These are phyloP conservation scores for Leptatherina wallacei DNA, from an alignment of 2,797 vertebrate genomes.

Conservation along the genomic window DNA sequence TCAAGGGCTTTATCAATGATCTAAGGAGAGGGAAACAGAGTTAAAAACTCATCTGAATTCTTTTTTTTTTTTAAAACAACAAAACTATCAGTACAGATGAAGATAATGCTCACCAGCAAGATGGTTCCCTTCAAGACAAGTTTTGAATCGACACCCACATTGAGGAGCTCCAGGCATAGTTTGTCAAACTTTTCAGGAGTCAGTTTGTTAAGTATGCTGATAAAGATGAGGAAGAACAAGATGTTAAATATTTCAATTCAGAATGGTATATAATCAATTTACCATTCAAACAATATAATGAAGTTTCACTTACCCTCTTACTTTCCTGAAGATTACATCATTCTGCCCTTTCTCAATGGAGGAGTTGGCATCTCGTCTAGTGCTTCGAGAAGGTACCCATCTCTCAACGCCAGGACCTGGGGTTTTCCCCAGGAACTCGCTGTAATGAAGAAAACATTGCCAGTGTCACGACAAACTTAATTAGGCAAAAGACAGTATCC, in stretches of 20 bases:
- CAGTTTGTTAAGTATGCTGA: slow-evolving; percentile 99
- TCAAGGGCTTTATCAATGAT: slow-evolving; percentile 99
- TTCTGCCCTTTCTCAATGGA: slow-evolving; percentile 95
- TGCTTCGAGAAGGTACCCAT: slow-evolving; percentile 99
- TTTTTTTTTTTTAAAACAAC: no score
- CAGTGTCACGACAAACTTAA: no score
- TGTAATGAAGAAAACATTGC: slow-evolving; percentile 62
- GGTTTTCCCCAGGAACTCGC: slow-evolving; percentile 99
- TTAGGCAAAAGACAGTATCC: no score
- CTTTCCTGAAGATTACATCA: slow-evolving; percentile 99
- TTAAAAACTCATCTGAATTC: neutral
- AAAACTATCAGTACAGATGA: rapidly evolving
- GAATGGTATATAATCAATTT: no score
- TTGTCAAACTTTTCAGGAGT: slow-evolving; percentile 99
- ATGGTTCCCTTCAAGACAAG: slow-evolving; percentile 98
- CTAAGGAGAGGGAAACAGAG: slow-evolving; percentile 65
- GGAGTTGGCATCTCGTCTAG: slow-evolving; percentile 99
- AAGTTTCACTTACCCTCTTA: slow-evolving; percentile 90
- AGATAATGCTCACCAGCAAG: slow-evolving; percentile 90
- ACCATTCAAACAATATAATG: neutral
- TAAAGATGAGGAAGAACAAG: neutral
- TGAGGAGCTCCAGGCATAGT: slow-evolving; percentile 99
- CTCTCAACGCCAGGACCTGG: slow-evolving; percentile 98
- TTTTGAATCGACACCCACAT: slow-evolving; percentile 99
- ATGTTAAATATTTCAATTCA: neutral